phyloP scores from a whole-genome alignment of 1,140 invertebrate species.

The Bombus confusus region DNA sequence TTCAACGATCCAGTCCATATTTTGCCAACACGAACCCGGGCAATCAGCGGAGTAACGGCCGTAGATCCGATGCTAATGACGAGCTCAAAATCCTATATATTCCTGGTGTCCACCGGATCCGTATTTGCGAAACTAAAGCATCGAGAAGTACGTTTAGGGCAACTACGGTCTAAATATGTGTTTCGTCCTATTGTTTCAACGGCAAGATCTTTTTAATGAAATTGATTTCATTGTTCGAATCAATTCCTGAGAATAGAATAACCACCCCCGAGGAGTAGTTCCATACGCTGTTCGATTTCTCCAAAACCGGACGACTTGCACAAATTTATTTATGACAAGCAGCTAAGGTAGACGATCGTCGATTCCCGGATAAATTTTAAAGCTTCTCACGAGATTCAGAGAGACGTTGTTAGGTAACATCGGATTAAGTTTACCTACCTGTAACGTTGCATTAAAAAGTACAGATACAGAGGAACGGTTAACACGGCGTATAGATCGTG shows the following conservation, averaged over 20 bases:
- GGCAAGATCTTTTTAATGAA: not conserved
- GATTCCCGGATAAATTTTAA: too few species aligned
- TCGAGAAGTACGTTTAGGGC: not conserved
- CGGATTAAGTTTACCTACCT: not conserved
- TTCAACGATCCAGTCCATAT: slow-evolving; percentile 33
- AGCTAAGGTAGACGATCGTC: too few species aligned
- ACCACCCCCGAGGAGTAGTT: too few species aligned
- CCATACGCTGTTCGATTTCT: too few species aligned
- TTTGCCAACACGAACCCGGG: slow-evolving; percentile 8
- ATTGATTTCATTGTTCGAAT: too few species aligned
- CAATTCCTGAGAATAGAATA: too few species aligned
- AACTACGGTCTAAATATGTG: not conserved
- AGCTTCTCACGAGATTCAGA: too few species aligned
- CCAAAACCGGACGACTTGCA: too few species aligned
- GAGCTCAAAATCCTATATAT: slow-evolving; percentile 10
- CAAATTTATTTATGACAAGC: too few species aligned
- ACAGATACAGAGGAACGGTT: not conserved
- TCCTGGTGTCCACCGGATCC: not conserved
- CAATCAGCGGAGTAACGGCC: slow-evolving; percentile 5
- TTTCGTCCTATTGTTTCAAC: not conserved
- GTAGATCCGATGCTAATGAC: slow-evolving; percentile 43
- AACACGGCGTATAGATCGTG: not conserved
- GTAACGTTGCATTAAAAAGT: not conserved
- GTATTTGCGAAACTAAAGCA: not conserved
- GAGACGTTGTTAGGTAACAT: not conserved